Evolutionary conservation across 2,797 vertebrate species (phyloP), one percentile per base, ranked within the genome.

Genomic region (Synaphobranchus kaupii): DNA sequence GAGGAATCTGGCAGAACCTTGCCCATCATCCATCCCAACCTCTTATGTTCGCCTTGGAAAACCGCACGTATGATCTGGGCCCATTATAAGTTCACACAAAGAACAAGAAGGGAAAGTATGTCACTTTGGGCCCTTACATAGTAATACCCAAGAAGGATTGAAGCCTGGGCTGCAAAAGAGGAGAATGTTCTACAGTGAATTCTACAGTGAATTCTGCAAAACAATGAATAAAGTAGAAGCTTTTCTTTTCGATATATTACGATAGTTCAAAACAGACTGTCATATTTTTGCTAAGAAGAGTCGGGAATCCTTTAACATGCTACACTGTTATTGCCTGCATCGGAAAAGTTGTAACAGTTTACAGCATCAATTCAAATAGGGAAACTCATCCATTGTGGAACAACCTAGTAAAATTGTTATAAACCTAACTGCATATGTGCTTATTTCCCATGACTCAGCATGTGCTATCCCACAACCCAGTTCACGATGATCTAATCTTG

Each of bases 81-180:
- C 90, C 89, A 91, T 94, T 93, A 94, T 93, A 94, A 92, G 92
- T 94, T 93, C 92, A 92, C 90, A 90, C 92, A 89, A 91, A 56
- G 87, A 87, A 90, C 83, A 85, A 71, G 86, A 58, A 81, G 83
- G 68, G 20, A 81, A 86, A 91, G 87, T 80, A 89, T 47, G 87
- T 88, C 86, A 88, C 87, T 87, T 87, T 91, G 84, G 90, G 89
- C 86, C 91, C 83, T 86, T 91, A 90, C 89, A 91, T 10, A 68
- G 87, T 89, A 31, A 22, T 17, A 56, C 8, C 66, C 60, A 31
- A 44, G 85, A 52, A 85, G 88, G 39, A 81, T 7, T 9, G 7
- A 50, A 44, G 22, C 76, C 12, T 15, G 20, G 73, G 44, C 47
- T 8, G 17, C 8, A 13, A 81, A 48, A 25, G 78, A 17, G 17